These are phyloP conservation scores for Temnothorax nylanderi DNA, from an alignment of 1,140 invertebrate genomes.

Conservation along the genomic window DNA sequence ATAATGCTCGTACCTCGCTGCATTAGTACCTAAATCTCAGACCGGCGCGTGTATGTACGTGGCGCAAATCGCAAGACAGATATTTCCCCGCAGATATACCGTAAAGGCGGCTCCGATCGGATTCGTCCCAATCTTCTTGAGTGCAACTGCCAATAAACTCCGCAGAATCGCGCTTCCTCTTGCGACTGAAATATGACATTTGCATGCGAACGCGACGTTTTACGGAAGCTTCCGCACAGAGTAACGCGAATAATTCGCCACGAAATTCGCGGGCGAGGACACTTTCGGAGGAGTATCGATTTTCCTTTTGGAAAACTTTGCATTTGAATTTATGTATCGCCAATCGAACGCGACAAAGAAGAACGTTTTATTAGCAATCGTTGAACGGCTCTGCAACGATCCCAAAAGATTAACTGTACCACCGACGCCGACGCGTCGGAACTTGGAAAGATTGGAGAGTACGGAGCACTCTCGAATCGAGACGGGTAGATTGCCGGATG, in stretches of 20 bases:
- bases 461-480: neutral
- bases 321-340: neutral
- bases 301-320: neutral
- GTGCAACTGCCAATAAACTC: constrained; percentile 49
- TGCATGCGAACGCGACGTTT: constrained; percentile 35
- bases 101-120: constrained; percentile 11
- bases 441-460: neutral
- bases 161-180: neutral
- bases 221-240: neutral
- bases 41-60: neutral
- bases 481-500: constrained; percentile 12
- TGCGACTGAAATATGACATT: constrained; percentile 42
- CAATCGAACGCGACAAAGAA: too few species aligned
- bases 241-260: neutral
- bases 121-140: constrained; percentile 42
- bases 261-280: neutral
- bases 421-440: neutral
- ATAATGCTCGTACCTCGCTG: constrained; percentile 8
- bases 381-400: neutral
- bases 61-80: neutral
- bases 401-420: neutral
- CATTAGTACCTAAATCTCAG: constrained; percentile 31
- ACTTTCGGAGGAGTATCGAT: neutral
- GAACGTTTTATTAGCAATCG: neutral
- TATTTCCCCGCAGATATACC: constrained; percentile 4